Conservation (phyloP, 2,797 vertebrate genomes). For the Tadarida brasiliensis region DNA sequence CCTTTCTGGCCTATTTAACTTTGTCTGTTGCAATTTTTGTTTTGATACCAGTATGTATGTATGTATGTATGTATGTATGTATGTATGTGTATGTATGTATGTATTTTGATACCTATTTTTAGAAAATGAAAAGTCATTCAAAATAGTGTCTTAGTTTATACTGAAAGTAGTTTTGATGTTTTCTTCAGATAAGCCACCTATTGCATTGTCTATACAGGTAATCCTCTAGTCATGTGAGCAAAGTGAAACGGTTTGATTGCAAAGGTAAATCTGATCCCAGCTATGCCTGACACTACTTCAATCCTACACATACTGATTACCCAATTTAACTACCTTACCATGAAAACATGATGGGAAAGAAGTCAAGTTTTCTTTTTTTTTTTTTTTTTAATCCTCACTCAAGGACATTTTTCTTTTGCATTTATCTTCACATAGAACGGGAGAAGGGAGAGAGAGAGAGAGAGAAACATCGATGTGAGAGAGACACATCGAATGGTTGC, state of each 20-base stretch:
- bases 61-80: too few relatives aligned
- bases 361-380: background rate
- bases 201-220: constrained; percentile 46
- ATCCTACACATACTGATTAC: background rate
- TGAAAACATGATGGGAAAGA: background rate
- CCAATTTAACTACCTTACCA: background rate
- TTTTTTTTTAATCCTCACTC: too few relatives aligned
- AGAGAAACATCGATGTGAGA: too few relatives aligned
- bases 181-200: constrained; percentile 43
- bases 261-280: background rate
- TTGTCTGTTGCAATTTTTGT: background rate
- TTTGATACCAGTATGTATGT: background rate
- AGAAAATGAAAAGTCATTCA: constrained; percentile 49
- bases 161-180: constrained; percentile 28
- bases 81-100: too few relatives aligned
- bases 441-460: too few relatives aligned
- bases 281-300: background rate
- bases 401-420: too few relatives aligned
- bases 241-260: constrained; percentile 32
- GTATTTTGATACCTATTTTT: constrained; percentile 23
- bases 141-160: background rate
- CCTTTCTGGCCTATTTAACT: background rate
- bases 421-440: too few relatives aligned
- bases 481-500: too few relatives aligned
- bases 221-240: constrained; percentile 5